phyloP scores from a whole-genome alignment of 2,797 vertebrate species.

The Melanotaenia parkinsoni region DNA sequence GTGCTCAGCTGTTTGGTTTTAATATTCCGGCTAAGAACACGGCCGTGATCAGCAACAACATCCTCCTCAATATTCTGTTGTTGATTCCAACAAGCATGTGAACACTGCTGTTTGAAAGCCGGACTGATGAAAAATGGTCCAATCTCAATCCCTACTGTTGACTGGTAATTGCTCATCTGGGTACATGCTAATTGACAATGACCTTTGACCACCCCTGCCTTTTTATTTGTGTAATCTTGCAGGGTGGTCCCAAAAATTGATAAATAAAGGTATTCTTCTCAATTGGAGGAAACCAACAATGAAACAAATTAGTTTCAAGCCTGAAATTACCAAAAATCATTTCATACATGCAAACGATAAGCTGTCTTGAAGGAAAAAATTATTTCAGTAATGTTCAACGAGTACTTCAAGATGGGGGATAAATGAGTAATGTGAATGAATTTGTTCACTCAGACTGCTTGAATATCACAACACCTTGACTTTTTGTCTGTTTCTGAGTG shows the following conservation, averaged over 20 bases:
- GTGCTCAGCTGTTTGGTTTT: slow-evolving; percentile 78
- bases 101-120: slow-evolving; percentile 70
- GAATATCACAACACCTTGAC: slow-evolving; percentile 67
- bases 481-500: slow-evolving; percentile 67
- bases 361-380: slow-evolving; percentile 34
- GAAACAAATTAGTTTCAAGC: slow-evolving; percentile 41
- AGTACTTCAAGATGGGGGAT: slow-evolving; percentile 39
- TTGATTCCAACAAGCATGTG: slow-evolving; percentile 74
- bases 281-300: neutral
- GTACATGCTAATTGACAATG: slow-evolving; percentile 78
- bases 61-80: slow-evolving; percentile 67
- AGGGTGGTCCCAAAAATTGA: slow-evolving; percentile 58
- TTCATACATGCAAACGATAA: slow-evolving; percentile 34
- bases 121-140: slow-evolving; percentile 78
- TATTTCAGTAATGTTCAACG: slow-evolving; percentile 34
- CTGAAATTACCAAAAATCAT: slow-evolving; percentile 28
- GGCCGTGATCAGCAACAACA: slow-evolving; percentile 73
- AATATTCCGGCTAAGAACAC: slow-evolving; percentile 75
- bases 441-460: slow-evolving; percentile 50
- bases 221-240: slow-evolving; percentile 63
- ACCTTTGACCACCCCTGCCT: slow-evolving; percentile 67
- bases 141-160: slow-evolving; percentile 75
- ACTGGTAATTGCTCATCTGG: slow-evolving; percentile 79
- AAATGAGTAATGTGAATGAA: slow-evolving; percentile 54
- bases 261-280: slow-evolving; percentile 14